A percentile compares a stretch with the other conserved stretches of the same genome.
Conservation (phyloP, 1,140 invertebrate genomes). For the Chrysomallon squamiferum region DNA sequence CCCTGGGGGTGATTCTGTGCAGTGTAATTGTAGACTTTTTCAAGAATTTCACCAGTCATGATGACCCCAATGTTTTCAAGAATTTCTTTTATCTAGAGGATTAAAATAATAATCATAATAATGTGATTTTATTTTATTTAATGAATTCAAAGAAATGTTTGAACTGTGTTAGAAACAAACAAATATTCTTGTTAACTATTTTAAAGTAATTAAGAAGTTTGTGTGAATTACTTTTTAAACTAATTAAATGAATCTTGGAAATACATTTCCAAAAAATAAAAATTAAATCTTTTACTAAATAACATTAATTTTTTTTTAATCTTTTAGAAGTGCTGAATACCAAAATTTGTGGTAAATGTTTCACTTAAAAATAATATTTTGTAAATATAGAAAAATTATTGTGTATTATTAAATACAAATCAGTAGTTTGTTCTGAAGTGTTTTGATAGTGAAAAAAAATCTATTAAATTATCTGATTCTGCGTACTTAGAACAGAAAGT, state of each 20-base stretch:
- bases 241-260: too few relatives aligned
- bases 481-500: too few relatives aligned
- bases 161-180: not conserved
- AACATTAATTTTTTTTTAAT: too few relatives aligned
- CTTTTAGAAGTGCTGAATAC: too few relatives aligned
- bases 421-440: too few relatives aligned
- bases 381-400: too few relatives aligned
- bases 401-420: too few relatives aligned
- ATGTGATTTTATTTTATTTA: not conserved
- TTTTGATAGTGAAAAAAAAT: too few relatives aligned
- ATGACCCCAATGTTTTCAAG: conserved; percentile 52
- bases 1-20: conserved; percentile 52
- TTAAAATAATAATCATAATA: not conserved
- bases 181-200: not conserved
- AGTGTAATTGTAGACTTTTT: conserved; percentile 46
- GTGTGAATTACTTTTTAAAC: not conserved
- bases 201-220: not conserved
- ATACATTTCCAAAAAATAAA: not conserved
- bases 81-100: conserved; percentile 52
- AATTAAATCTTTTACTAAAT: too few relatives aligned
- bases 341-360: too few relatives aligned
- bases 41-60: conserved; percentile 54
- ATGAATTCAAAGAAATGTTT: not conserved
- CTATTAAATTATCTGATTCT: too few relatives aligned
- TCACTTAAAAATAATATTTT: too few relatives aligned